A percentile compares a stretch with the other conserved stretches of the same genome.
phyloP scores from a whole-genome alignment of 2,797 vertebrate genomes.

The Coregonus ussuriensis region DNA sequence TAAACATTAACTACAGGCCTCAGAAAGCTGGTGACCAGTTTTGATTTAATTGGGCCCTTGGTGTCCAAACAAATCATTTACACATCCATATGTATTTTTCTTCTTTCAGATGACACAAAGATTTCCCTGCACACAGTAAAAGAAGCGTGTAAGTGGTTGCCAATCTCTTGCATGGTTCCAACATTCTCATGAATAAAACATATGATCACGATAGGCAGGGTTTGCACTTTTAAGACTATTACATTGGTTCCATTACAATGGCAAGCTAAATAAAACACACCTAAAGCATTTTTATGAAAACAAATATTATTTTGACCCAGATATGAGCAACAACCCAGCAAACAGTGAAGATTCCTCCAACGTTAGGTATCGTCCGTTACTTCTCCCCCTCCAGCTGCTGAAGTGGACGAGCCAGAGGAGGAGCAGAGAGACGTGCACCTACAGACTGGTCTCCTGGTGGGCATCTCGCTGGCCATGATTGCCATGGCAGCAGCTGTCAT shows the following conservation, averaged over 20 bases:
- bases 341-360: slow-evolving; percentile 78
- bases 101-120: slow-evolving; percentile 81
- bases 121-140: slow-evolving; percentile 28
- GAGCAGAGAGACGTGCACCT: slow-evolving; percentile 52
- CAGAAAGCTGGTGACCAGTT: slow-evolving; percentile 9
- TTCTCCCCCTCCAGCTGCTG: slow-evolving; percentile 32
- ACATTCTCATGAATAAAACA: background rate
- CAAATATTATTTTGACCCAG: background rate
- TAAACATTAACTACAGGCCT: background rate
- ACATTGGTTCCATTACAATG: background rate
- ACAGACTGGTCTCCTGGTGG: slow-evolving; percentile 82
- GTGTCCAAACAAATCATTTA: background rate
- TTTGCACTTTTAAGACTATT: background rate
- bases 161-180: background rate
- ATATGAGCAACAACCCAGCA: slow-evolving; percentile 71
- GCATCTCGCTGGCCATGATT: slow-evolving; percentile 81
- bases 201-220: too few species aligned
- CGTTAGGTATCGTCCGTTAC: background rate
- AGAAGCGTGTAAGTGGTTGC: slow-evolving; percentile 29
- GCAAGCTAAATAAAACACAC: background rate
- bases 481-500: slow-evolving; percentile 44
- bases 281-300: background rate
- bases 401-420: slow-evolving; percentile 1
- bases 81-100: background rate
- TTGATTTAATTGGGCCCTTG: background rate